Evolutionary conservation across 2,888 invertebrate genomes (phyloP), one percentile per base, ranked within the genome.

Genomic region (Scelioninae gen. 1): DNA sequence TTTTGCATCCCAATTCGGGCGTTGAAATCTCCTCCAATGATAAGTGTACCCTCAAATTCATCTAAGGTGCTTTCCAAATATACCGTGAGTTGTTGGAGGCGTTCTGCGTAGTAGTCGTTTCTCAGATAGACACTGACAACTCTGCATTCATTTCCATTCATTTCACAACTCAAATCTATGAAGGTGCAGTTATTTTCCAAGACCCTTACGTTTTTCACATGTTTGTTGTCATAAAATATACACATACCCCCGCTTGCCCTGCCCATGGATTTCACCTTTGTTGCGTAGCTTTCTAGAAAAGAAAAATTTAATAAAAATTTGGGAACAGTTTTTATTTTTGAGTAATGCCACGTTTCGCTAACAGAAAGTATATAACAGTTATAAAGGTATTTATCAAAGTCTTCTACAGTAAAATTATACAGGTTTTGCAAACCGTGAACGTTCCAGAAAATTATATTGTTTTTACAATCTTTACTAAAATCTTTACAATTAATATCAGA

Each of bases 11-110:
- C 58, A 7, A 58, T 58, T 16, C 58, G 38, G n/a, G 32, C 58
- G 58, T 58, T 58, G 40, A 58, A 40, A 16, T 58, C 58, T 9
- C 58, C 58, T 9, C 65, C 65, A 4, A 65, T 8, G 4, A 65
- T 1, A 7, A 51, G 13, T 1, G 32, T 9, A 1, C 38, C 51
- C 0, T 45, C n/a, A 7, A 51, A 34, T 11, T 38, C 13, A n/a
- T 23, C 29, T 1, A 34, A 13, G 16, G 29, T n/a, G 11, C 38
- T 38, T n/a, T 15, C 11, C 34, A 49, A 5, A 40, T n/a, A 63
- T 6, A 4, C 9, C 3, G 32, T 29, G 15, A 65, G n/a, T 10
- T 51, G 65, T 10, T 65, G 32, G 0, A 62, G 10, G 31, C 53
- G 62, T 1, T 23, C 53, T 1, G 15, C 16, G 15, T 53, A 62